Evolutionary conservation across 2,113 vertebrate genomes (phyloP).

Genomic region (Narcine bancroftii): DNA sequence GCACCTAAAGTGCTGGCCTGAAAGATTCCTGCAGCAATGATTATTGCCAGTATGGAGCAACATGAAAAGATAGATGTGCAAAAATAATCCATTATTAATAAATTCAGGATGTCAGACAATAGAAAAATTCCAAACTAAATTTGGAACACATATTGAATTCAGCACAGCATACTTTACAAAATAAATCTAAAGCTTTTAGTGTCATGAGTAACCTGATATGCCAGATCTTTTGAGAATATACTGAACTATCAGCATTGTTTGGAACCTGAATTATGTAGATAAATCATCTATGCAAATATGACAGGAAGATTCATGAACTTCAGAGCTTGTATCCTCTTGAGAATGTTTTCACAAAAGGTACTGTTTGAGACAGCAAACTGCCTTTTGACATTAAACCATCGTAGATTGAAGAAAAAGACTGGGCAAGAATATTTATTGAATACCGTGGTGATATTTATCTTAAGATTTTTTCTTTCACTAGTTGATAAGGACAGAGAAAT

Average conservation of each 20-base stretch:
- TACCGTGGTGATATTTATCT: not conserved
- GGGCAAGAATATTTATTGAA: not conserved
- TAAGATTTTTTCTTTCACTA: not conserved
- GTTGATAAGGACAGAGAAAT: not conserved
- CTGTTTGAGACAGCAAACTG: not conserved
- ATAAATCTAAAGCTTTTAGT: not conserved
- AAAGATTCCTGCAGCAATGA: too few species aligned
- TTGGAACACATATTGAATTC: not conserved
- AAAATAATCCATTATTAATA: not conserved
- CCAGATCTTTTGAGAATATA: not conserved
- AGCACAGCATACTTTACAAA: not conserved
- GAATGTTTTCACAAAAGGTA: not conserved
- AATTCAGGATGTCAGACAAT: not conserved
- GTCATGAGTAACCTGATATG: not conserved
- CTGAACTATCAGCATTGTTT: not conserved
- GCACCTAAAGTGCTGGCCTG: too few species aligned
- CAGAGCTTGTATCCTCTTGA: not conserved
- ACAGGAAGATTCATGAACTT: not conserved
- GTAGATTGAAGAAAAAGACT: not conserved
- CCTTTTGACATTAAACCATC: not conserved
- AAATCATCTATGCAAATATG: not conserved
- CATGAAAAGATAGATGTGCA: not conserved
- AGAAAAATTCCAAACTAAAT: not conserved
- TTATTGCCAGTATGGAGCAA: not conserved
- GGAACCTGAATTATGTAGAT: not conserved